Conservation (phyloP, 2,113 vertebrate species). For the Triplophysa rosa region DNA sequence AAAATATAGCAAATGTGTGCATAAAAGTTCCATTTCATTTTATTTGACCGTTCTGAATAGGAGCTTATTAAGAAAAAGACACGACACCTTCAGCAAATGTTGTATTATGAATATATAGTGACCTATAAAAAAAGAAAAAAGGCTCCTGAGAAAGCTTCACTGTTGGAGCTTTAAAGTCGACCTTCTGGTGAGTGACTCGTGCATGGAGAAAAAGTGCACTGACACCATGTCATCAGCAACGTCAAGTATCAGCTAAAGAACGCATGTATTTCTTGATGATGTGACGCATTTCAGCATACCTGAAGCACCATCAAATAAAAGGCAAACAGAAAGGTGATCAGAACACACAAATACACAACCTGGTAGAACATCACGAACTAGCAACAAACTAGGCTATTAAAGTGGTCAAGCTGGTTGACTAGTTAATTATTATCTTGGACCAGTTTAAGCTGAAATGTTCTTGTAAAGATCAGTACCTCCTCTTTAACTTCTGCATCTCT, state of each 20-base stretch:
- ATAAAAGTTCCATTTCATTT: neutral
- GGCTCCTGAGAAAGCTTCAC: neutral
- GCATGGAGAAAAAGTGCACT: neutral
- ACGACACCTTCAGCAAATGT: too few relatives aligned
- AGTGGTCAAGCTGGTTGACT: too few relatives aligned
- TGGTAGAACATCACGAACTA: too few relatives aligned
- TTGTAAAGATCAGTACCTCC: constrained; percentile 72
- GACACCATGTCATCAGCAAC: neutral
- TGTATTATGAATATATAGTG: too few relatives aligned
- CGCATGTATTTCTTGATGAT: constrained; percentile 85
- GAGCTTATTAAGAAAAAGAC: neutral
- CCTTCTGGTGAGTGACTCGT: neutral
- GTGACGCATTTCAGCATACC: constrained; percentile 81
- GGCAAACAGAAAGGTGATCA: neutral
- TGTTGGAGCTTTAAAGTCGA: neutral
- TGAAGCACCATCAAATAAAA: constrained; percentile 47
- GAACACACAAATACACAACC: too few relatives aligned
- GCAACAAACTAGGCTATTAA: too few relatives aligned
- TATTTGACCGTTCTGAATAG: neutral
- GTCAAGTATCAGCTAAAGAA: neutral
- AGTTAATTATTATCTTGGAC: too few relatives aligned
- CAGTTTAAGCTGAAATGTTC: too few relatives aligned
- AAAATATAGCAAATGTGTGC: too few relatives aligned
- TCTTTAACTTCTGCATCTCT: constrained; percentile 90
- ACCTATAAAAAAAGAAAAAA: neutral